phyloP scores from a whole-genome alignment of 2,113 vertebrate genomes.

The Anoplopoma fimbria region DNA sequence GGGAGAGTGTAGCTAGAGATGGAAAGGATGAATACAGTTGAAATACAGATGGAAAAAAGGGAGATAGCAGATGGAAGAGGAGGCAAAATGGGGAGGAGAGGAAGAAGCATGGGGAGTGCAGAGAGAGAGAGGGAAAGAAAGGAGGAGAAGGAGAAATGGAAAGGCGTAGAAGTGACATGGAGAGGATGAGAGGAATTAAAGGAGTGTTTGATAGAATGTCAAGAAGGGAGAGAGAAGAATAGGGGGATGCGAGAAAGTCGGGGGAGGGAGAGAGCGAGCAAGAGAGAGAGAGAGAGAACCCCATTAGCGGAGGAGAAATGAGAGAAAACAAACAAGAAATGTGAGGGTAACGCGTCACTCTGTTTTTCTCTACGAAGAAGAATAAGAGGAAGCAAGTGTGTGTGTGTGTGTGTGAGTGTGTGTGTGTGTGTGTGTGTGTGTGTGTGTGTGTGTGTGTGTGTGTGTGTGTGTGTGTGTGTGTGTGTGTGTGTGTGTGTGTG shows the following conservation, averaged over 20 bases:
- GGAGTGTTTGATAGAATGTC: neutral
- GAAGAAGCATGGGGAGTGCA: neutral
- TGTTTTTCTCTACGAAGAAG: slow-evolving; percentile 66
- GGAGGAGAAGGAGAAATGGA: neutral
- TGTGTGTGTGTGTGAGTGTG: slow-evolving; percentile 39
- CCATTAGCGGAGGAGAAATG: slow-evolving; percentile 51
- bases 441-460: neutral
- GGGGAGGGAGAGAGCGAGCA: no score
- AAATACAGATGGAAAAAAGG: neutral
- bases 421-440: slow-evolving; percentile 1
- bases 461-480: slow-evolving; percentile 15
- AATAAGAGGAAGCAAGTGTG: slow-evolving; percentile 77
- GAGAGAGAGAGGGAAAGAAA: no score
- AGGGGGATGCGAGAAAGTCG: neutral
- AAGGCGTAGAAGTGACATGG: neutral
- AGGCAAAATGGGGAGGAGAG: no score
- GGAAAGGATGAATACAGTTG: neutral
- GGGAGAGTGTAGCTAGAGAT: neutral
- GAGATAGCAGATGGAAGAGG: neutral
- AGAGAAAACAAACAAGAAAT: slow-evolving; percentile 62
- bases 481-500: slow-evolving; percentile 6
- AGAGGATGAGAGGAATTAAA: neutral
- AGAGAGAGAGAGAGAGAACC: neutral
- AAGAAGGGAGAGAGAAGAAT: neutral
- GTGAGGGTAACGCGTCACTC: slow-evolving; percentile 53